Evolutionary conservation across 1,140 invertebrate species (phyloP).

Genomic region (Lucilia sericata): DNA sequence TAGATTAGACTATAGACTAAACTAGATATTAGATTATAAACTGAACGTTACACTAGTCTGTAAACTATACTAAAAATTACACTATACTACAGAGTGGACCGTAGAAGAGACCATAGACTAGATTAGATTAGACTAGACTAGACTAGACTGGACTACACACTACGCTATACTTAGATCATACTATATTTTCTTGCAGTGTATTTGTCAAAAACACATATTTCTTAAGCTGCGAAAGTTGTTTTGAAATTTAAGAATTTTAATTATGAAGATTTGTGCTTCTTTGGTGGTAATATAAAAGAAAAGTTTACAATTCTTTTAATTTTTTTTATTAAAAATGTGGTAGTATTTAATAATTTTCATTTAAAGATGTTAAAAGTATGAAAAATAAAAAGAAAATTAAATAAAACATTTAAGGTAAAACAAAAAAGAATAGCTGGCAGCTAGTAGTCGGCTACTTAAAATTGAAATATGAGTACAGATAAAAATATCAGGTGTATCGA

Average conservation of each 20-base stretch:
- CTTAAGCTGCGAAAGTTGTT: slow-evolving; percentile 12
- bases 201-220: neutral
- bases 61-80: no score
- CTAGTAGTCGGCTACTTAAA: neutral
- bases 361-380: neutral
- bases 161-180: no score
- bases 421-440: neutral
- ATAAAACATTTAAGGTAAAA: neutral
- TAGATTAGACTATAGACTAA: no score
- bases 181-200: no score
- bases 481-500: slow-evolving; percentile 22
- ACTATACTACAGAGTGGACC: no score
- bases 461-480: slow-evolving; percentile 17
- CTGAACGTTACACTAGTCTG: no score
- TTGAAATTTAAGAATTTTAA: slow-evolving; percentile 29
- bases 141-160: no score
- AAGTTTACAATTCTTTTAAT: neutral
- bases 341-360: neutral
- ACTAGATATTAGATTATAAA: no score
- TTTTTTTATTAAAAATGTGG: neutral
- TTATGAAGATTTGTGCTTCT: slow-evolving; percentile 17
- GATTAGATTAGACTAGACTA: no score
- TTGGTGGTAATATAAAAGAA: neutral
- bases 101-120: no score
- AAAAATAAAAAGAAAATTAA: neutral